A percentile compares a stretch with the other conserved stretches of the same genome.
These are phyloP conservation scores for Gambelia wislizenii DNA, from an alignment of 2,797 vertebrate genomes.

Conservation along the genomic window DNA sequence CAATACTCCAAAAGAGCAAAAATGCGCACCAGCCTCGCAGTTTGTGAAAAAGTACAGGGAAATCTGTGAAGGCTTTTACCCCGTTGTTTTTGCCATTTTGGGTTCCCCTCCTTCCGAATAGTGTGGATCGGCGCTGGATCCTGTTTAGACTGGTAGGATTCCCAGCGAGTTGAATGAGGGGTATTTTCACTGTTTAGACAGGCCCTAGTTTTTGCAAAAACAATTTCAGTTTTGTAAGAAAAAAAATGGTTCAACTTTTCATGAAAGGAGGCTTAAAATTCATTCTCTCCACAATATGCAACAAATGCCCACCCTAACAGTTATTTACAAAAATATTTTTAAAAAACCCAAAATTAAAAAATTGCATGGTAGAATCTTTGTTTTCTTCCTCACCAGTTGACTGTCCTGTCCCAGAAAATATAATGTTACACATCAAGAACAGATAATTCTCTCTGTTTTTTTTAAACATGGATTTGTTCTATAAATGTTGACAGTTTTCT, in stretches of 20 bases:
- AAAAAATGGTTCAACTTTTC: too few species aligned
- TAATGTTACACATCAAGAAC: neutral
- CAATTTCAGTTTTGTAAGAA: neutral
- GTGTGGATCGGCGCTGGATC: too few species aligned
- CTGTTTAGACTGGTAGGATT: too few species aligned
- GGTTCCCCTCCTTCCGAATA: too few species aligned
- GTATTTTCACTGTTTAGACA: too few species aligned
- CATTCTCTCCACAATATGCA: neutral
- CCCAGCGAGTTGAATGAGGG: too few species aligned
- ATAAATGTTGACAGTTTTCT: constrained; percentile 14
- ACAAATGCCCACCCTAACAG: neutral
- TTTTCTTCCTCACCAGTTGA: constrained; percentile 13
- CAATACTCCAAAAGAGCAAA: too few species aligned
- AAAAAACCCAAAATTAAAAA: neutral
- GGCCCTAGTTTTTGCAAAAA: neutral
- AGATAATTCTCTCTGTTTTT: neutral
- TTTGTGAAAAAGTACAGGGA: too few species aligned
- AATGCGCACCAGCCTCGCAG: too few species aligned
- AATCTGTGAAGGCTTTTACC: too few species aligned
- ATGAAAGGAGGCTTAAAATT: constrained; percentile 27
- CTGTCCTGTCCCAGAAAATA: neutral
- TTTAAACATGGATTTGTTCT: constrained; percentile 19
- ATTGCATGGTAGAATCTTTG: constrained; percentile 4
- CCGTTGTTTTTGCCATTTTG: too few species aligned
- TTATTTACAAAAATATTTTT: constrained; percentile 59